phyloP scores from a whole-genome alignment of 2,888 invertebrate species.

The Cephonodes hylas region DNA sequence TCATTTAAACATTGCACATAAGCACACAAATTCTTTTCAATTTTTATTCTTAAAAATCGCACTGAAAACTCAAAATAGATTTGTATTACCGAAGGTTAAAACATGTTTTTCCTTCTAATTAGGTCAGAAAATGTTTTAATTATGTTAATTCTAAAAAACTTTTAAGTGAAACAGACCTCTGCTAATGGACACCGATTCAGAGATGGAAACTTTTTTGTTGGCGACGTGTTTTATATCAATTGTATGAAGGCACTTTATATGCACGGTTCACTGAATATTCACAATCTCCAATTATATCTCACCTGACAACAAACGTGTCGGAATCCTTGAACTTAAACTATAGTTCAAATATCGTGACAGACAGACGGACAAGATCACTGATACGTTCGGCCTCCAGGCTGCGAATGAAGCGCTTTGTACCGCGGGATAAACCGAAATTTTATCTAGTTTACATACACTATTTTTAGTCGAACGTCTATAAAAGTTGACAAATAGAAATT shows the following conservation, averaged over 20 bases:
- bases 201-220: not conserved
- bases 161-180: constrained; percentile 10
- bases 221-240: not conserved
- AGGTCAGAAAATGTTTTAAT: not conserved
- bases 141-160: constrained; percentile 7
- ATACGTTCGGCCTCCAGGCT: constrained; percentile 51
- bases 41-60: not conserved
- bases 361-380: constrained; percentile 36
- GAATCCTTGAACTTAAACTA: constrained; percentile 67
- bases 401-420: constrained; percentile 55
- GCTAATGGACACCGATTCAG: constrained; percentile 6
- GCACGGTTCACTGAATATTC: constrained; percentile 16
- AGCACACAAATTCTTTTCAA: not conserved
- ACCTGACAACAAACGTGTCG: constrained; percentile 49
- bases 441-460: constrained; percentile 62
- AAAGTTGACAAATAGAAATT: constrained; percentile 49
- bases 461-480: constrained; percentile 55
- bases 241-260: not conserved
- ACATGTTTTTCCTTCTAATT: constrained; percentile 2
- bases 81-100: not conserved
- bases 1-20: constrained; percentile 26
- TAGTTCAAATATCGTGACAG: constrained; percentile 34
- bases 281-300: constrained; percentile 25
- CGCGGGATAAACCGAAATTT: constrained; percentile 58
- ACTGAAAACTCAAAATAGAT: not conserved